phyloP scores from a whole-genome alignment of 2,113 vertebrate genomes.

The Solenodon paradoxus region DNA sequence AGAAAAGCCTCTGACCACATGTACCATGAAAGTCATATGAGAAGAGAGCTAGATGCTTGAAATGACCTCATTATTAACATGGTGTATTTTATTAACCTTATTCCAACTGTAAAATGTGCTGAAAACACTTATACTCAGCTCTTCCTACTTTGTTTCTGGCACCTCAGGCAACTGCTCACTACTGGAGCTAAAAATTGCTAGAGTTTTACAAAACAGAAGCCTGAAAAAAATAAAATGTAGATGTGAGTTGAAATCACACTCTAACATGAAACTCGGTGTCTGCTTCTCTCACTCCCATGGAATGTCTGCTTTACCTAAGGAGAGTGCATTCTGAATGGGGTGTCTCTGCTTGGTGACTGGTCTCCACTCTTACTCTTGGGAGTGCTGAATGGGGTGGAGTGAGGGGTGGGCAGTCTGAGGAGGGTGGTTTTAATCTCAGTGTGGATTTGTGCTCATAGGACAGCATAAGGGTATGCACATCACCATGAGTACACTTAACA shows the following conservation, averaged over 20 bases:
- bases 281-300: not conserved
- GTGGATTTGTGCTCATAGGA: not conserved
- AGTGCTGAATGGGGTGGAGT: not conserved
- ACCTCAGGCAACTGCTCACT: conserved; percentile 18
- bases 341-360: not conserved
- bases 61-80: conserved; percentile 35
- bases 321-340: not conserved
- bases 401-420: not conserved
- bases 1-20: conserved; percentile 43
- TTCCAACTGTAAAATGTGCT: conserved; percentile 43
- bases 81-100: conserved; percentile 45
- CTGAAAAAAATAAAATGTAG: conserved; percentile 21
- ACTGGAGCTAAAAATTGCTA: conserved; percentile 19
- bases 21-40: conserved; percentile 18
- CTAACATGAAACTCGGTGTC: not conserved
- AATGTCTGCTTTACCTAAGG: not conserved
- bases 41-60: not conserved
- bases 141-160: conserved; percentile 14
- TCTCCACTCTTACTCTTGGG: not conserved
- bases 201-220: not conserved
- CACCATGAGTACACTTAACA: not conserved
- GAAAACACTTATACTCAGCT: conserved; percentile 31
- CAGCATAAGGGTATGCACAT: not conserved
- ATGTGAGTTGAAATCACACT: not conserved
- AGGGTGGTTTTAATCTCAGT: not conserved